phyloP scores from a whole-genome alignment of 2,113 vertebrate species.

The Austrofundulus limnaeus region DNA sequence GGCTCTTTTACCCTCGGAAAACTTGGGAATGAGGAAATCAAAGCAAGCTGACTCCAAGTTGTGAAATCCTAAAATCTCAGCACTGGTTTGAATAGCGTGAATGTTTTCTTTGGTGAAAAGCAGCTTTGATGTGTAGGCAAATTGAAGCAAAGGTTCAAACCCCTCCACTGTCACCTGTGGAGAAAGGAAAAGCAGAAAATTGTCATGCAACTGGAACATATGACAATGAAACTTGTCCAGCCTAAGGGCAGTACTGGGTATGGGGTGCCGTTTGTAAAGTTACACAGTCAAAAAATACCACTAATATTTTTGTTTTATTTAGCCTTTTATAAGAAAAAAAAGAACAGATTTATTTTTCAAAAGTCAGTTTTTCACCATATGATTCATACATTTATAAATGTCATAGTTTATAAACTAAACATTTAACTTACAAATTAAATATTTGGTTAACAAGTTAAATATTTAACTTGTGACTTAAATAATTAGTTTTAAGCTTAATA shows the following conservation, averaged over 20 bases:
- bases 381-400: too few relatives aligned
- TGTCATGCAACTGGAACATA: not conserved
- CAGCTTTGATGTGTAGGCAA: conserved; percentile 94
- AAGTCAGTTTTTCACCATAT: too few relatives aligned
- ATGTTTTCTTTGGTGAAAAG: conserved; percentile 94
- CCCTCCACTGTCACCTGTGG: conserved; percentile 90
- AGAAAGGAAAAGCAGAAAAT: conserved; percentile 7
- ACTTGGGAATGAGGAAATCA: conserved; percentile 92
- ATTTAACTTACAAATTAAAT: too few relatives aligned
- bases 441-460: too few relatives aligned
- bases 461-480: too few relatives aligned
- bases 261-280: too few relatives aligned
- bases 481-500: too few relatives aligned
- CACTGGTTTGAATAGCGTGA: conserved; percentile 87
- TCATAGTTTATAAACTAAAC: too few relatives aligned
- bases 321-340: too few relatives aligned
- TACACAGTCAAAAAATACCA: too few relatives aligned
- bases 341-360: too few relatives aligned
- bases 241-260: not conserved
- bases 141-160: conserved; percentile 92
- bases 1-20: conserved; percentile 75
- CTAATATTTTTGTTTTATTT: too few relatives aligned
- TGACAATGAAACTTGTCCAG: not conserved
- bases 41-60: conserved; percentile 94
- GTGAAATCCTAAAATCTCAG: conserved; percentile 85